Evolutionary conservation across 2,113 vertebrate species (phyloP).

Genomic region (Mellivora capensis): DNA sequence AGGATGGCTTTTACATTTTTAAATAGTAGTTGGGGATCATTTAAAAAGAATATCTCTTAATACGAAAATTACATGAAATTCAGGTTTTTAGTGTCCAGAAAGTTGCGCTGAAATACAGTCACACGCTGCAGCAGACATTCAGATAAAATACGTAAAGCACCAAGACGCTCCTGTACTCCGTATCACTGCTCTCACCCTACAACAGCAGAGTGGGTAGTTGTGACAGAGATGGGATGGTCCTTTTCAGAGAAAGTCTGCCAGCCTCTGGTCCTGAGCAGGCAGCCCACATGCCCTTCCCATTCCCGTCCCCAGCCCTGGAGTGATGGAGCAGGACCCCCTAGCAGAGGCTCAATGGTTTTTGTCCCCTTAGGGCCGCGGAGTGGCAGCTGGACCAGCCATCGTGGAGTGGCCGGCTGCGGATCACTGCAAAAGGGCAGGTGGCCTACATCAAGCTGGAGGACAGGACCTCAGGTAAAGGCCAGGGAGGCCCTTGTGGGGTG

Average conservation of each 20-base stretch:
- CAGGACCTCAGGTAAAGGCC: constrained; percentile 87
- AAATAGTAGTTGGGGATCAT: neutral
- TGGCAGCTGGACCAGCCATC: constrained; percentile 97
- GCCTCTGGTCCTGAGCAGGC: neutral
- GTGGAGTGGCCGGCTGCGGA: constrained; percentile 94
- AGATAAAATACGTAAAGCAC: neutral
- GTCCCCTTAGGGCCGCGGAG: constrained; percentile 89
- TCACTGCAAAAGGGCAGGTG: constrained; percentile 89
- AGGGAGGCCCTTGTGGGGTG: neutral
- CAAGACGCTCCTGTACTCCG: fast-evolving
- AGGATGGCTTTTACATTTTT: constrained; percentile 13
- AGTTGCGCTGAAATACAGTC: neutral
- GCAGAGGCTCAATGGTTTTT: neutral
- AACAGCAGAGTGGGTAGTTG: neutral
- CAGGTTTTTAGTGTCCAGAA: neutral
- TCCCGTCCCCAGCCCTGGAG: neutral
- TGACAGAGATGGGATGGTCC: neutral
- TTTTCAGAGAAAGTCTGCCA: neutral
- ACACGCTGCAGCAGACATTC: neutral
- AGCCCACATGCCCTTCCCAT: neutral
- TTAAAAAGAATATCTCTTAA: neutral
- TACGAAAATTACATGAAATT: neutral
- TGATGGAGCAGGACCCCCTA: neutral
- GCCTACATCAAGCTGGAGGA: constrained; percentile 96
- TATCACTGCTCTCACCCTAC: neutral